A percentile compares a stretch with the other conserved stretches of the same genome.
Evolutionary conservation across 2,888 invertebrate genomes (phyloP).

Genomic region (Thereva unica): DNA sequence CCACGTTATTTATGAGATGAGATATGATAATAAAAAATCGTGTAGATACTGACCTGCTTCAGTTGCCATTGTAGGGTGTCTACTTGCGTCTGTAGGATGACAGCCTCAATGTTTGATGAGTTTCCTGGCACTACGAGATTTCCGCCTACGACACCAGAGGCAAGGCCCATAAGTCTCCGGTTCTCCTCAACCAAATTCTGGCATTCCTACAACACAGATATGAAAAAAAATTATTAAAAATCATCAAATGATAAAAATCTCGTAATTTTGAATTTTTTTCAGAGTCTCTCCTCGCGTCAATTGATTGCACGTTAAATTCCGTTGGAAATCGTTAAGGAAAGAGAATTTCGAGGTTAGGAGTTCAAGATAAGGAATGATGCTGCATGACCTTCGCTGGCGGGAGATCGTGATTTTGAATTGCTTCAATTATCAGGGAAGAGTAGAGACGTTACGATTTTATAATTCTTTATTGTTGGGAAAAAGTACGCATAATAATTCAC

Average conservation of each 20-base stretch:
- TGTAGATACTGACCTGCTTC: slow-evolving; percentile 63
- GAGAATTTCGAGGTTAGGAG: too few species aligned
- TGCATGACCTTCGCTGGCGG: too few species aligned
- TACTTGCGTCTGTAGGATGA: slow-evolving; percentile 67
- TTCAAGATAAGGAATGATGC: too few species aligned
- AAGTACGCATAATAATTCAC: too few species aligned
- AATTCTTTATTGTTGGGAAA: too few species aligned
- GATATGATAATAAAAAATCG: background rate
- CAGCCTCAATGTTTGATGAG: slow-evolving; percentile 61
- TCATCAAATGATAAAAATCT: too few species aligned
- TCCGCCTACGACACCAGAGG: slow-evolving; percentile 46
- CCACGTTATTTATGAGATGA: background rate
- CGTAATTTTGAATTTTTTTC: background rate
- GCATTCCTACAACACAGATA: slow-evolving; percentile 56
- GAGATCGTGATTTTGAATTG: too few species aligned
- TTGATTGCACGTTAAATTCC: too few species aligned
- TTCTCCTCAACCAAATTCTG: slow-evolving; percentile 58
- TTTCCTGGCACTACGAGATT: slow-evolving; percentile 43
- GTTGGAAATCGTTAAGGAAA: too few species aligned
- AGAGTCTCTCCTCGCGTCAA: background rate
- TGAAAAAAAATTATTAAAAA: background rate
- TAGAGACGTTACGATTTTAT: too few species aligned
- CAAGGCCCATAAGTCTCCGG: slow-evolving; percentile 53
- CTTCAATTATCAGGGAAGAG: too few species aligned
- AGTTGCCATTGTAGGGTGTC: slow-evolving; percentile 72